Percentiles rank a stretch among this genome's conserved stretches.
These are phyloP conservation scores for Pycnonotus jocosus DNA, from an alignment of 2,113 vertebrate genomes.

Conservation along the genomic window DNA sequence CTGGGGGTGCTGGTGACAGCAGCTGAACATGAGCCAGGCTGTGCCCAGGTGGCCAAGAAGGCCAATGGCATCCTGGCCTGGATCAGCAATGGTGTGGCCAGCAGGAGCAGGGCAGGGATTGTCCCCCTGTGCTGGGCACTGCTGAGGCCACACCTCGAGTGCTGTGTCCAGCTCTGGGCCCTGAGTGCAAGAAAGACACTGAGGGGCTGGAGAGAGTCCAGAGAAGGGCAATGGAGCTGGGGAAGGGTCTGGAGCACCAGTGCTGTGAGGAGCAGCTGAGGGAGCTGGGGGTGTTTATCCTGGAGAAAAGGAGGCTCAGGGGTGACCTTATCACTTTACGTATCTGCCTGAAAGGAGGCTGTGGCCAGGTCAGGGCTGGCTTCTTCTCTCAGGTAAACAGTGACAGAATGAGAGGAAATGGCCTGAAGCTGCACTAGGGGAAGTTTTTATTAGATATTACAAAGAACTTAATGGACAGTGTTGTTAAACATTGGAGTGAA, in stretches of 20 bases:
- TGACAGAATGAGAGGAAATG: not conserved
- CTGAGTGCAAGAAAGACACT: not conserved
- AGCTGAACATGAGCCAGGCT: not conserved
- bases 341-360: fast-evolving
- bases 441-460: not conserved
- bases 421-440: not conserved
- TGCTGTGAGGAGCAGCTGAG: not conserved
- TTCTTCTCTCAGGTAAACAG: not conserved
- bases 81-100: not conserved
- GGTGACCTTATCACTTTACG: fast-evolving
- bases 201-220: not conserved
- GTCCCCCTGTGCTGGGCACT: not conserved
- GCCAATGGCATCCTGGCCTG: not conserved
- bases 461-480: not conserved
- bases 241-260: not conserved
- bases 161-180: not conserved
- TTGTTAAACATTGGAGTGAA: not conserved
- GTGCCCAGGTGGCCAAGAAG: not conserved
- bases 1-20: not conserved
- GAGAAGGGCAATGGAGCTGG: not conserved
- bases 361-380: not conserved
- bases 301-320: not conserved
- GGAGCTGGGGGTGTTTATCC: not conserved
- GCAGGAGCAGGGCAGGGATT: not conserved
- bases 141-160: not conserved